A percentile compares a stretch with the other conserved stretches of the same genome.
These are phyloP conservation scores for Drosophila picticornis DNA, from an alignment of 2,888 invertebrate species.

Conservation along the genomic window DNA sequence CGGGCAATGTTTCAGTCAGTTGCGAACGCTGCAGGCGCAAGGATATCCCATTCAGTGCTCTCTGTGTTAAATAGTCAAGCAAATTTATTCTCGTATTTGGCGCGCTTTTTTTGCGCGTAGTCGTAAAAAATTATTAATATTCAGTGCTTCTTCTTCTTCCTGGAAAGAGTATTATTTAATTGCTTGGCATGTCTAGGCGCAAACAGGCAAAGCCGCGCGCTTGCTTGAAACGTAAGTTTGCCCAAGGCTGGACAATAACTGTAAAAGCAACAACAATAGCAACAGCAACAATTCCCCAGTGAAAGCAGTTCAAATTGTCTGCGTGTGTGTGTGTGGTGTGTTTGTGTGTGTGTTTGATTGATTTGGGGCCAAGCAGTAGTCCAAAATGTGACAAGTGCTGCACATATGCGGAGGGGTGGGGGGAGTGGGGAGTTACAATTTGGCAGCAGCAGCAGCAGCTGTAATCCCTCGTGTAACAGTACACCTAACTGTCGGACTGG, in stretches of 20 bases:
- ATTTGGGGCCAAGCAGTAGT: conserved; percentile 61
- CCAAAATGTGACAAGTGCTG: conserved; percentile 73
- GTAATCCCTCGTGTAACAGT: conserved; percentile 46
- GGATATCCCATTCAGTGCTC: conserved; percentile 64
- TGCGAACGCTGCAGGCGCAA: conserved; percentile 82
- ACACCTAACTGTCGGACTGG: conserved; percentile 72
- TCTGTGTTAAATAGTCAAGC: conserved; percentile 1
- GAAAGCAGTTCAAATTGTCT: conserved; percentile 40
- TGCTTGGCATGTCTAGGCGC: conserved; percentile 87
- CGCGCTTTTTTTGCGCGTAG: conserved; percentile 52
- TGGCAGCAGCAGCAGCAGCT: conserved; percentile 17
- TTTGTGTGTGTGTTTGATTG: conserved; percentile 67
- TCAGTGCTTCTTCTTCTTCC: background rate
- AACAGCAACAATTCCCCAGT: conserved; percentile 46
- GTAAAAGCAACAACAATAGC: conserved; percentile 19
- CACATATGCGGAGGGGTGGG: background rate
- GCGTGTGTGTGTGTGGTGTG: conserved; percentile 31
- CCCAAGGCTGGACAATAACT: conserved; percentile 6
- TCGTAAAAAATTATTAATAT: conserved; percentile 5
- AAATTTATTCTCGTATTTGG: conserved; percentile 43
- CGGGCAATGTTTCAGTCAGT: conserved; percentile 74
- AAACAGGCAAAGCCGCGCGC: conserved; percentile 91
- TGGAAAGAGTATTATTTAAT: background rate
- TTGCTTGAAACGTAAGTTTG: conserved; percentile 88
- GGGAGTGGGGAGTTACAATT: conserved; percentile 2